phyloP scores from a whole-genome alignment of 1,140 invertebrate genomes.

The Scaptomyza graminum region DNA sequence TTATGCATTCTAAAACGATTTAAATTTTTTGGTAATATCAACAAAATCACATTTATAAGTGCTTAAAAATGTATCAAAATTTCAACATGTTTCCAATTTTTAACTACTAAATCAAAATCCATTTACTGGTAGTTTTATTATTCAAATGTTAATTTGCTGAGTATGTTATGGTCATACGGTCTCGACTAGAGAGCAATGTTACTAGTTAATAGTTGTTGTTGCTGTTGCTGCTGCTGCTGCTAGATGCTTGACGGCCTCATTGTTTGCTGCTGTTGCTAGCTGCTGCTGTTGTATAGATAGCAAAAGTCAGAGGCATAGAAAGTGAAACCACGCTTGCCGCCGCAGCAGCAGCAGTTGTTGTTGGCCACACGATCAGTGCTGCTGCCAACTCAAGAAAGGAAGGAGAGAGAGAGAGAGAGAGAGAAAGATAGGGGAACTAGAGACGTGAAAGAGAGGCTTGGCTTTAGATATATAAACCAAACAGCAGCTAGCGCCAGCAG shows the following conservation, averaged over 20 bases:
- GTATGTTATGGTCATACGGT: conserved; percentile 5
- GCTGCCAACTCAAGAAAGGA: conserved; percentile 33
- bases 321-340: conserved; percentile 70
- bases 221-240: conserved; percentile 24
- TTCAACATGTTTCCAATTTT: too few relatives aligned
- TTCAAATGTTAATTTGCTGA: too few relatives aligned
- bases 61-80: too few relatives aligned
- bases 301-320: conserved; percentile 79
- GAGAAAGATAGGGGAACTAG: conserved; percentile 23
- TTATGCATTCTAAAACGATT: too few relatives aligned
- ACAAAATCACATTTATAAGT: too few relatives aligned
- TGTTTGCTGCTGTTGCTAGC: conserved; percentile 37
- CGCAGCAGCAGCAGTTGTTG: conserved; percentile 36
- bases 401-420: not conserved
- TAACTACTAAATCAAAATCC: too few relatives aligned
- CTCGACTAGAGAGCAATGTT: conserved; percentile 23
- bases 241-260: conserved; percentile 48
- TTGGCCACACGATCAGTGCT: conserved; percentile 74
- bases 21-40: too few relatives aligned
- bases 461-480: conserved; percentile 80
- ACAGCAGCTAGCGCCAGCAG: conserved; percentile 43
- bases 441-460: conserved; percentile 56
- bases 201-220: conserved; percentile 44
- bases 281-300: conserved; percentile 61
- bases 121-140: too few relatives aligned